phyloP scores from a whole-genome alignment of 2,888 invertebrate genomes.

The Agrenia bidenticulata region DNA sequence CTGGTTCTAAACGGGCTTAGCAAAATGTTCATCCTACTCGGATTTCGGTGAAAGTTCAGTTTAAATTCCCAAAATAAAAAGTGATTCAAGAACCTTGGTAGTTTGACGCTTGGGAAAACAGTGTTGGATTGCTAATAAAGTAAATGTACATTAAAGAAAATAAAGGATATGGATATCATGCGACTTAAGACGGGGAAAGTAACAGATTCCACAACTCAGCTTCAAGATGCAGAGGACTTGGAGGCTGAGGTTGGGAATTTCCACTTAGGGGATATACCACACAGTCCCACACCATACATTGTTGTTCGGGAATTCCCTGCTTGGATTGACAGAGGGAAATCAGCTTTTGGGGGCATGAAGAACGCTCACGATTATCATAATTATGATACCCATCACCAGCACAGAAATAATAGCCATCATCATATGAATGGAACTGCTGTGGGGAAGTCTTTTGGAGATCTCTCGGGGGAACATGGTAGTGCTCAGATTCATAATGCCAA shows the following conservation, averaged over 20 bases:
- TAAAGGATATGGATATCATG: conserved; percentile 16
- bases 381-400: conserved; percentile 1
- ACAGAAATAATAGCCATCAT: conserved; percentile 9
- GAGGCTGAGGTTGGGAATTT: conserved; percentile 1
- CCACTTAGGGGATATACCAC: not conserved
- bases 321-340: conserved; percentile 36
- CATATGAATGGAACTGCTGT: not conserved
- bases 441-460: not conserved
- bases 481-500: conserved; percentile 32
- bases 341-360: not conserved
- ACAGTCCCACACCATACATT: conserved; percentile 33
- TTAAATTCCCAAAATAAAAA: too few species aligned
- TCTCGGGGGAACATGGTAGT: not conserved
- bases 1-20: too few species aligned
- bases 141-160: too few species aligned
- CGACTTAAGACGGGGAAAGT: not conserved
- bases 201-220: conserved; percentile 1
- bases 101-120: too few species aligned
- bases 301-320: conserved; percentile 49
- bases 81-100: too few species aligned
- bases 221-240: conserved; percentile 8
- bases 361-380: conserved; percentile 8
- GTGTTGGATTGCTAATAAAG: too few species aligned
- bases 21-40: too few species aligned
- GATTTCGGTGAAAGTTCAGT: too few species aligned